Percentiles rank a stretch among this genome's conserved stretches.
Conservation (phyloP, 2,888 invertebrate species). For the Rhagonycha fulva region DNA sequence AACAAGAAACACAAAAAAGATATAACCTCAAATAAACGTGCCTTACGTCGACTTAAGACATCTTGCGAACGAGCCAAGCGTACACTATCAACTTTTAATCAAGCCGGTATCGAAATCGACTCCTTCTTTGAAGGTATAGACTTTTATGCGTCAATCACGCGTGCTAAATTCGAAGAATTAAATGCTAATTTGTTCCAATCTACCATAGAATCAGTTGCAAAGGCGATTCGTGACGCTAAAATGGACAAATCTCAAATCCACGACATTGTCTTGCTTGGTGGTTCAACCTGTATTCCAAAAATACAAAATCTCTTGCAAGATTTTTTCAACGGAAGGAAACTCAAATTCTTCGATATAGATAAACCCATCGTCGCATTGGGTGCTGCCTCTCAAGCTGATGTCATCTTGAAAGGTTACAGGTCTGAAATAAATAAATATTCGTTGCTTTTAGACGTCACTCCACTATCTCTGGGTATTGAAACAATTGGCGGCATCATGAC, state of each 20-base stretch:
- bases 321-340: too few species aligned
- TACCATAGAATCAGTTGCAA: constrained; percentile 96
- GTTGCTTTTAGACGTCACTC: too few species aligned
- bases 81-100: constrained; percentile 82
- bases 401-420: too few species aligned
- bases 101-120: constrained; percentile 93
- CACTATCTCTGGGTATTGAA: too few species aligned
- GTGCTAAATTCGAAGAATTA: constrained; percentile 98
- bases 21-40: constrained; percentile 84
- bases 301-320: too few species aligned
- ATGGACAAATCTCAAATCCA: constrained; percentile 91
- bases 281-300: constrained; percentile 84
- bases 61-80: constrained; percentile 90
- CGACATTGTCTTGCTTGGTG: constrained; percentile 94
- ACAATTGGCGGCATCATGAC: too few species aligned
- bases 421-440: too few species aligned
- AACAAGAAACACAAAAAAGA: constrained; percentile 93
- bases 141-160: constrained; percentile 95
- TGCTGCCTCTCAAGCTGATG: too few species aligned
- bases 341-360: too few species aligned
- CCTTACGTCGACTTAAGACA: too few species aligned
- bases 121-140: constrained; percentile 94
- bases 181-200: constrained; percentile 94
- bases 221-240: constrained; percentile 92
- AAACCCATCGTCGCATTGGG: too few species aligned